Base-by-base conservation (phyloP, 2,888 invertebrate species). In the Papilio elwesi region DNA sequence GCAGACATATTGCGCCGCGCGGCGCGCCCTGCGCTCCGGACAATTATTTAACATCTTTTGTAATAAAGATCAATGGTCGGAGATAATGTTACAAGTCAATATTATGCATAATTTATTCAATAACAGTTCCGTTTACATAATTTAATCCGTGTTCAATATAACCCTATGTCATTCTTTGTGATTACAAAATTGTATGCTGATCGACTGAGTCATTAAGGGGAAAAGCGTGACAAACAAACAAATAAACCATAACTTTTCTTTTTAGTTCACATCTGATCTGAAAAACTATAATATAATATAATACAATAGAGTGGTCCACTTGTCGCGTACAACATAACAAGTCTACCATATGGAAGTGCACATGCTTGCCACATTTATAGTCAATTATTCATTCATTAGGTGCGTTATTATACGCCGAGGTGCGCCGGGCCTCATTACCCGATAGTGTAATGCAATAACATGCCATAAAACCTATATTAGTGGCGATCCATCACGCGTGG, bases 381-480 rank as follows among this genome's bases (percentile, higher is more conserved):
- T 38, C n/a, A 59, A 59, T 59, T 43, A 59, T 59, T 59, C 26
- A 10, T 59, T 43, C 43, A 59, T 38, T 12, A 26, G 26, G 12
- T 16, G 55, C 26, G 55, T 43, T 43, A 43, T 43, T 6, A 43
- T 0, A 1, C 43, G 43, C 8, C 55, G 55, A 1, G 12, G 59
- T n/a, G 4, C 38, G 38, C n/a, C 59, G 2, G 26, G 48, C 11
- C 48, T 12, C 10, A 47, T 26, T 26, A 26, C 67, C 10, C 57
- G 38, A 47, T 43, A 38, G 13, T 26, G 55, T 68, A 73, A 73
- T 73, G 68, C 48, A 72, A 72, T 72, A 72, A 72, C 68, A 63
- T 68, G 72, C 72, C 55, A 73, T 73, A 73, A 68, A 72, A 73
- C 48, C 49, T 55, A 62, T 73, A 73, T 68, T 63, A 73, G n/a